Base-by-base conservation (phyloP, 1,140 invertebrate genomes). In the Babylonia areolata region DNA sequence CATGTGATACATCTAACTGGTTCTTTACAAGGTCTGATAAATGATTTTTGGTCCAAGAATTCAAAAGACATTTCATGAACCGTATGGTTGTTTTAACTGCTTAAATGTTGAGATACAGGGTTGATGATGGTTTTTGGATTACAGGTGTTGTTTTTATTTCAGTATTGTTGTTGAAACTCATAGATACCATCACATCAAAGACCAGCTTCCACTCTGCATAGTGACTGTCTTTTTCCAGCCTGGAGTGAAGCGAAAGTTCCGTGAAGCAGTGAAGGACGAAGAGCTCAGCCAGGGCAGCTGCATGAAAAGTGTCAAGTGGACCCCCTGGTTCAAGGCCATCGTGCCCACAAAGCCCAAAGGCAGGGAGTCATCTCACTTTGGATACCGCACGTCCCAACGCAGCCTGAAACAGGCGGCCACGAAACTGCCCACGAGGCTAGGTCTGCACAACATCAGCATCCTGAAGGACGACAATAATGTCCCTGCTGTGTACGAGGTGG, bases 401-500 rank as follows among this genome's bases (percentile, higher is more conserved):
- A 31, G 33, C 33, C 23, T 39, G n/a, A 5, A 28, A 9, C 31
- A 12, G 31, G 0, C 28, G 39, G 37, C 6, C 40, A n/a, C n/a
- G n/a, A n/a, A n/a, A n/a, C 81, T 40, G n/a, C 81, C 31, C 54
- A n/a, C 28, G 0, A 33, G n/a, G 31, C 3, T 11, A 33, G 82
- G 82, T 1, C 31, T 84, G 17, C 82, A 69, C 23, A 73, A 84
- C 64, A 11, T 84, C 23, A 35, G 23, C 1, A 54, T 84, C 12
- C 31, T 73, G n/a, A n/a, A 31, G 69, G 37, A 73, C 82, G 3
- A 9, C 33, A 64, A 54, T 15, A 42, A 73, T 20, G 40, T 28
- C 20, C 82, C 82, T 0, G 82, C 82, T 39, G 17, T 84, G 37
- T 84, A 84, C 69, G 82, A 84, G 69, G n/a, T 84, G 20, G 37